Conservation (phyloP, 2,797 vertebrate genomes). For the Macrochelys suwanniensis region DNA sequence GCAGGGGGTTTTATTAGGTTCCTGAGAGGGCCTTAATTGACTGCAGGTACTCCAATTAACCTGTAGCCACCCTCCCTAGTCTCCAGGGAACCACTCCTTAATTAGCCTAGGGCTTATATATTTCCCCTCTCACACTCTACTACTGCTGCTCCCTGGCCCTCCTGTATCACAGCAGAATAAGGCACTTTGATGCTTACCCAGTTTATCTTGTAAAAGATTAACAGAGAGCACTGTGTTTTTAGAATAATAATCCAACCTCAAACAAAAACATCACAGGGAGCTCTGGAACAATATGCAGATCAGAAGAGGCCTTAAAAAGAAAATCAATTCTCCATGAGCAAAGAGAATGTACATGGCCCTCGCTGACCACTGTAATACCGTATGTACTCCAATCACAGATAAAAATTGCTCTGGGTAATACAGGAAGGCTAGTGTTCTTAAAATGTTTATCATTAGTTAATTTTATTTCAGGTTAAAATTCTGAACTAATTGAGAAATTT, state of each 20-base stretch:
- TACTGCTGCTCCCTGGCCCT: too few relatives aligned
- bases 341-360: neutral
- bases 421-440: neutral
- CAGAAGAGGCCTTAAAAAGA: neutral
- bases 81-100: too few relatives aligned
- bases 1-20: too few relatives aligned
- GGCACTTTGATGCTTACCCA: neutral
- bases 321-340: neutral
- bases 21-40: too few relatives aligned
- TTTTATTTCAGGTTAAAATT: neutral
- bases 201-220: neutral
- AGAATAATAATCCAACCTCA: too few relatives aligned
- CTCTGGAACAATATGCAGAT: neutral
- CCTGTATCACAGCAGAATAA: too few relatives aligned
- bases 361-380: neutral
- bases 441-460: neutral
- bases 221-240: neutral
- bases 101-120: too few relatives aligned
- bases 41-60: too few relatives aligned
- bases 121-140: too few relatives aligned
- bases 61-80: too few relatives aligned
- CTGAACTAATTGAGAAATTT: neutral
- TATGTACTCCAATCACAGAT: neutral
- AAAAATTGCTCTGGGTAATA: neutral
- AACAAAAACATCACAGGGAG: neutral